phyloP scores from a whole-genome alignment of 1,140 invertebrate genomes.

The Drosophila repletoides region DNA sequence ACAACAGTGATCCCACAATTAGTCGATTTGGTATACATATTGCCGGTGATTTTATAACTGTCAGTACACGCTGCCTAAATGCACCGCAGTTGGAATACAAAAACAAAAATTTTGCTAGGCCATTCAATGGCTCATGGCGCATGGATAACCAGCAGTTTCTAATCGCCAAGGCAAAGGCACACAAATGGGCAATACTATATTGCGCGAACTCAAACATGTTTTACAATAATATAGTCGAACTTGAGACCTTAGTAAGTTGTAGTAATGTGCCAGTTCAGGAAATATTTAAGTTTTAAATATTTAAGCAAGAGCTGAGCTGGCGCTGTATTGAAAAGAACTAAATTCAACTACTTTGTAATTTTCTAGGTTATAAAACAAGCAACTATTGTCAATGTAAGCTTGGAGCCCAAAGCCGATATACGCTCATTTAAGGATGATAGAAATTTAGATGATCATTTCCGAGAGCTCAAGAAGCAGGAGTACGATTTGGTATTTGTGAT shows the following conservation, averaged over 20 bases:
- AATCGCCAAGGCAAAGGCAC: slow-evolving; percentile 19
- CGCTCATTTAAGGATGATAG: slow-evolving; percentile 28
- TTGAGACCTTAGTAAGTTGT: slow-evolving; percentile 21
- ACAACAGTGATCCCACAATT: slow-evolving; percentile 83
- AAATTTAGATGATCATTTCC: slow-evolving; percentile 37
- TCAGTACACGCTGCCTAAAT: slow-evolving; percentile 84
- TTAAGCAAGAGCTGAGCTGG: too few species aligned
- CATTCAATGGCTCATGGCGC: slow-evolving; percentile 60
- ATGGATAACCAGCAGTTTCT: slow-evolving; percentile 42
- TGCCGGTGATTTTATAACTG: slow-evolving; percentile 83
- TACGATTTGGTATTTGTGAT: slow-evolving; percentile 83
- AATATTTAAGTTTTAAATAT: too few species aligned
- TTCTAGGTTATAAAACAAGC: slow-evolving; percentile 1
- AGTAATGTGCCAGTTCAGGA: too few species aligned
- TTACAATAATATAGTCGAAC: slow-evolving; percentile 14
- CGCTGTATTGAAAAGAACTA: too few species aligned
- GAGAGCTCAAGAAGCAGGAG: slow-evolving; percentile 39
- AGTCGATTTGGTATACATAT: slow-evolving; percentile 86
- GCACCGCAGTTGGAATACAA: slow-evolving; percentile 84
- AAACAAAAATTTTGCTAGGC: slow-evolving; percentile 10
- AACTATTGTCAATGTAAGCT: slow-evolving; percentile 13
- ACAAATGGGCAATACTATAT: slow-evolving; percentile 69
- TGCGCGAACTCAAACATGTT: not conserved
- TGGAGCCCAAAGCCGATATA: slow-evolving; percentile 35
- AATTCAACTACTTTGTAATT: too few species aligned